A percentile compares a stretch with the other conserved stretches of the same genome.
Conservation (phyloP, 1,140 invertebrate species). For the Drosophila sucinea region DNA sequence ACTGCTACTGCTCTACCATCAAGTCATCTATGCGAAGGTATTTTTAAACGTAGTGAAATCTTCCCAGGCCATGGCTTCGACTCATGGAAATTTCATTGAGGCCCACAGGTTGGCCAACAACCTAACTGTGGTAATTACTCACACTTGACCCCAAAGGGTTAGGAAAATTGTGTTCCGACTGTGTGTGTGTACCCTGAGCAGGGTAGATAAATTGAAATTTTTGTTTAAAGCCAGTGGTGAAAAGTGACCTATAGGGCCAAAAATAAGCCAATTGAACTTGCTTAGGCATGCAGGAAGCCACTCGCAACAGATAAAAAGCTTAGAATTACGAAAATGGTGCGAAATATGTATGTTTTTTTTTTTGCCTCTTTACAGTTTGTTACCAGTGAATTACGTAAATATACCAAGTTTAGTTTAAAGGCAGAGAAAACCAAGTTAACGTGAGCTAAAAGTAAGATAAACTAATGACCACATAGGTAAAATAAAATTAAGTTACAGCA, state of each 20-base stretch:
- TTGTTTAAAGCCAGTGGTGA: not conserved
- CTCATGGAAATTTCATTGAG: constrained; percentile 55
- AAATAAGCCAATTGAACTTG: constrained; percentile 12
- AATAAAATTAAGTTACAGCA: not conserved
- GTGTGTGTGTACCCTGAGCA: constrained; percentile 12
- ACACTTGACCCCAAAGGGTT: constrained; percentile 68
- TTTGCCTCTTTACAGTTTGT: not conserved
- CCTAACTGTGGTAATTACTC: constrained; percentile 75
- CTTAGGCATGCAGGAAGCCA: constrained; percentile 1
- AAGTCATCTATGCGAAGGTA: constrained; percentile 37
- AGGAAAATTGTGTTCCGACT: constrained; percentile 9
- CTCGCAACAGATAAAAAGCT: constrained; percentile 6
- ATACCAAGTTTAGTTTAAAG: not conserved
- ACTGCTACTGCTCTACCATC: constrained; percentile 20
- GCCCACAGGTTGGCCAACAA: constrained; percentile 48
- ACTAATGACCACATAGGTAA: not conserved
- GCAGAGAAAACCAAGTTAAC: not conserved
- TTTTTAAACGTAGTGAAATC: constrained; percentile 55
- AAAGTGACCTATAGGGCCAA: constrained; percentile 1
- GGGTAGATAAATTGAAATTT: constrained; percentile 51
- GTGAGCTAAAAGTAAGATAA: not conserved
- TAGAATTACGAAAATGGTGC: not conserved
- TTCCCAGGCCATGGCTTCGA: not conserved
- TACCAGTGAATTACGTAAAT: not conserved
- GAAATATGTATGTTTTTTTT: not conserved